Percentiles rank a stretch among this genome's conserved stretches.
These are phyloP conservation scores for Tribolium castaneum DNA, from an alignment of 1,140 invertebrate genomes.

Conservation along the genomic window DNA sequence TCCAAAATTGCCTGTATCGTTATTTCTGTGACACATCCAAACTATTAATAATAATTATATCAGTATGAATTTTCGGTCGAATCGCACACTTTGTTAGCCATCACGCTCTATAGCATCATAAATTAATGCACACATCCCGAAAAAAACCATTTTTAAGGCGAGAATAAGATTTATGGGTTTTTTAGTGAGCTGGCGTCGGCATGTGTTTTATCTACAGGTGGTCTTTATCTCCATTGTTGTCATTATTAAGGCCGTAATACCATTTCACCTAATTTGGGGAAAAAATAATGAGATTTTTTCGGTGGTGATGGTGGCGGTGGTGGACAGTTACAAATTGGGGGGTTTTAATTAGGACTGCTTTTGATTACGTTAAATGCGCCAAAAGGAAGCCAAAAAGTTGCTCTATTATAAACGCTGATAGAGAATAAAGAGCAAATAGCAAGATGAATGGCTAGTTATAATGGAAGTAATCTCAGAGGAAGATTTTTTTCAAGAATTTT, in stretches of 20 bases:
- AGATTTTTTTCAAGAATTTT: no score
- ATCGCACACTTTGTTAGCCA: neutral
- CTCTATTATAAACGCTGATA: neutral
- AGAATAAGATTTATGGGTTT: constrained; percentile 28
- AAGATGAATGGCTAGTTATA: neutral
- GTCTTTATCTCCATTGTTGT: constrained; percentile 27
- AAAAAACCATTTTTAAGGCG: neutral
- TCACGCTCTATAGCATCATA: neutral
- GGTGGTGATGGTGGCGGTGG: neutral
- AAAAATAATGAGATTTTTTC: constrained; percentile 33
- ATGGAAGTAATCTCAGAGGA: neutral
- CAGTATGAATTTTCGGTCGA: neutral
- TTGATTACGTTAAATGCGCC: neutral
- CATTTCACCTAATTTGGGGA: constrained; percentile 28
- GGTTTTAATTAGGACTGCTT: neutral
- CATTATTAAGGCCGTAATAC: constrained; percentile 12
- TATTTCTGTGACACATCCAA: constrained; percentile 4
- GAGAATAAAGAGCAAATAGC: no score
- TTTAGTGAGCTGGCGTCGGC: constrained; percentile 13
- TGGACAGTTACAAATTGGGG: neutral
- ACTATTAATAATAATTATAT: constrained; percentile 24
- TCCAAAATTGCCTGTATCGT: constrained; percentile 16
- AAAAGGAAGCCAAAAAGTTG: neutral
- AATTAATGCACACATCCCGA: constrained; percentile 1
- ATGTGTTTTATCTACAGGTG: constrained; percentile 28